Base-by-base conservation (phyloP, 2,113 vertebrate species). In the human (Homo sapiens) region DNA sequence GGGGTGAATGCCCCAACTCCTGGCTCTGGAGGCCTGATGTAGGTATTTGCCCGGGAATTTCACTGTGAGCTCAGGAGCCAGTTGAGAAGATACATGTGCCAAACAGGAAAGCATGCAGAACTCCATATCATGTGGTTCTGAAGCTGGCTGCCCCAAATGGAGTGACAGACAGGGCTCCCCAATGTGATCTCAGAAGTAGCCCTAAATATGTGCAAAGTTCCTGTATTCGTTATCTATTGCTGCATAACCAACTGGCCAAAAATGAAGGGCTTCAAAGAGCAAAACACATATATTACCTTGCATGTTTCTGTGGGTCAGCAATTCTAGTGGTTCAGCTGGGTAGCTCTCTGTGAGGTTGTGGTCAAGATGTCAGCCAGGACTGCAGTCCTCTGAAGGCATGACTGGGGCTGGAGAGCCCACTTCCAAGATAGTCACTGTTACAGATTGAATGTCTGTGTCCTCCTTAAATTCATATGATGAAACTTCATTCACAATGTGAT, bases 1-100 rank as follows among this genome's bases (percentile, higher is more conserved):
- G n/a, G 7, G 78, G 52, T 25, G 38, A 78, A 38, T 30, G 43
- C n/a, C 45, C 18, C 43, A 59, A 0, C 14, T 35, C 72, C 27
- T 16, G 25, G 43, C 30, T 88, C 85, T 40, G 66, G 82, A 87
- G 70, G 76, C 72, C 14, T 23, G 2, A 13, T 70, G 22, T 78
- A 48, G 66, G 48, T 30, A 88, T 95, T 86, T 55, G 40, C 72
- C 16, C 45, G 35, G 78, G 76, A 78, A 90, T 92, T 84, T 88
- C 73, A 59, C 55, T 45, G 20, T 75, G 83, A 82, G 85, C 86
- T 96, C 89, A 89, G 93, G 72, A 90, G 92, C 86, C 38, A 27
- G 27, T 40, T 20, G 50, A 86, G 50, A 32, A 84, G 90, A 90
- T 4, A 10, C 79, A 64, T 64, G n/a, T 83, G 32, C 73, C 18